phyloP scores from a whole-genome alignment of 1,140 invertebrate species.

The Drosophila asahinai region DNA sequence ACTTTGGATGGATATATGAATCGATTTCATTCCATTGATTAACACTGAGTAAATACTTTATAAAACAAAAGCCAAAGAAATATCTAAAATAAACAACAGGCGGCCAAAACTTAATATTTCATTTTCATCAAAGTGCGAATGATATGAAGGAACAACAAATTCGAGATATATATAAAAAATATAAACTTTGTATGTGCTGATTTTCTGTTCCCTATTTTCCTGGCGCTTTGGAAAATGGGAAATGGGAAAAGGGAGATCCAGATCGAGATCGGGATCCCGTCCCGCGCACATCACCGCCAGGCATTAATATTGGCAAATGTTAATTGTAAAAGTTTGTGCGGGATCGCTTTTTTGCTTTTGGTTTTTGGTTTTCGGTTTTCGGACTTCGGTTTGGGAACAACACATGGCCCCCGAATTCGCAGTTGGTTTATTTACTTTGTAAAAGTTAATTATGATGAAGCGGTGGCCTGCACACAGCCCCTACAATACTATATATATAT shows the following conservation, averaged over 20 bases:
- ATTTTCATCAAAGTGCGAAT: conserved; percentile 71
- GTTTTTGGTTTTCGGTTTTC: no score
- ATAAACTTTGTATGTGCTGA: conserved; percentile 47
- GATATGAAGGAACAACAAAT: conserved; percentile 56
- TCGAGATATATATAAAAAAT: conserved; percentile 59
- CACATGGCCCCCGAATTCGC: conserved; percentile 74
- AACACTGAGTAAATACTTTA: not conserved
- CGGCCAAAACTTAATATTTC: conserved; percentile 59
- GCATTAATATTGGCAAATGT: conserved; percentile 39
- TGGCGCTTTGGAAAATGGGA: conserved; percentile 16
- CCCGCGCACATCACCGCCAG: not conserved
- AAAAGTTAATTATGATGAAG: conserved; percentile 78
- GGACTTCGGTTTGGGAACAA: conserved; percentile 34
- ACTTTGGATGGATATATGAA: not conserved
- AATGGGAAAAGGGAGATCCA: conserved; percentile 39
- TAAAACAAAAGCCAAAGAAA: conserved; percentile 11
- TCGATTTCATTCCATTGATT: conserved; percentile 13
- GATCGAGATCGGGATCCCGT: not conserved
- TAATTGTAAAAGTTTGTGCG: conserved; percentile 39
- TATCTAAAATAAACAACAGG: conserved; percentile 58
- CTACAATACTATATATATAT: conserved; percentile 13
- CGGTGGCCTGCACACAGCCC: conserved; percentile 52
- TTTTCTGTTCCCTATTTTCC: conserved; percentile 20
- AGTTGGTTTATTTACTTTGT: conserved; percentile 79
- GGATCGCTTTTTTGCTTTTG: conserved; percentile 8